These are phyloP conservation scores for Enteromius trimaculatus DNA, from an alignment of 2,797 vertebrate species.

Conservation along the genomic window DNA sequence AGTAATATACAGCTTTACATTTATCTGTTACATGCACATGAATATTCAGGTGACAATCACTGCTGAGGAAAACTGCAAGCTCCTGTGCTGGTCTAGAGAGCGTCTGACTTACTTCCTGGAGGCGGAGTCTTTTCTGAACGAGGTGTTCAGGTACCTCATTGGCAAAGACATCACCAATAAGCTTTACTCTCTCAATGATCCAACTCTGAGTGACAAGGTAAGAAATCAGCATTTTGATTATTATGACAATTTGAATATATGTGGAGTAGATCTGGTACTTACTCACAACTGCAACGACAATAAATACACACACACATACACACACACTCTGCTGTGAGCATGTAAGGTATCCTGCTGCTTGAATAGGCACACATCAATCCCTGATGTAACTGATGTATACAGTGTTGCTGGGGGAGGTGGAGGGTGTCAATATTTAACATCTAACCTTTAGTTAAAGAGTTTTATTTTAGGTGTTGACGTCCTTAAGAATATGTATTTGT, in stretches of 20 bases:
- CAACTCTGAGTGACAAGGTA: conserved; percentile 95
- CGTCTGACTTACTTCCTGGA: conserved; percentile 95
- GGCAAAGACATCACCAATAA: conserved; percentile 99
- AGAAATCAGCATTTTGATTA: background rate
- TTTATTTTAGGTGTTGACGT: no score
- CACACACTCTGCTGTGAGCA: background rate
- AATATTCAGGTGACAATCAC: conserved; percentile 87
- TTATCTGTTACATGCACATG: background rate
- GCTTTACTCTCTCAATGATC: conserved; percentile 96
- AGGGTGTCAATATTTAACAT: background rate
- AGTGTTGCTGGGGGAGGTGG: background rate
- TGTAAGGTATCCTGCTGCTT: background rate
- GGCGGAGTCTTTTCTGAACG: conserved; percentile 91
- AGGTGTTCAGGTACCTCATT: conserved; percentile 96
- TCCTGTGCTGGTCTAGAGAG: conserved; percentile 95
- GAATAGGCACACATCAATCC: background rate
- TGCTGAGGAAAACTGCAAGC: conserved; percentile 94
- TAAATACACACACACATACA: background rate
- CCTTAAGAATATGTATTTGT: no score
- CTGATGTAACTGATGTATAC: background rate
- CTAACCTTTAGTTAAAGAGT: no score
- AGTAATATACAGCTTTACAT: background rate
- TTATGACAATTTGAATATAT: background rate
- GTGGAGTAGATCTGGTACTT: background rate
- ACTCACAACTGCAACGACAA: background rate